A percentile compares a stretch with the other conserved stretches of the same genome.
phyloP scores from a whole-genome alignment of 2,888 invertebrate genomes.

The Tenthredo amoena region DNA sequence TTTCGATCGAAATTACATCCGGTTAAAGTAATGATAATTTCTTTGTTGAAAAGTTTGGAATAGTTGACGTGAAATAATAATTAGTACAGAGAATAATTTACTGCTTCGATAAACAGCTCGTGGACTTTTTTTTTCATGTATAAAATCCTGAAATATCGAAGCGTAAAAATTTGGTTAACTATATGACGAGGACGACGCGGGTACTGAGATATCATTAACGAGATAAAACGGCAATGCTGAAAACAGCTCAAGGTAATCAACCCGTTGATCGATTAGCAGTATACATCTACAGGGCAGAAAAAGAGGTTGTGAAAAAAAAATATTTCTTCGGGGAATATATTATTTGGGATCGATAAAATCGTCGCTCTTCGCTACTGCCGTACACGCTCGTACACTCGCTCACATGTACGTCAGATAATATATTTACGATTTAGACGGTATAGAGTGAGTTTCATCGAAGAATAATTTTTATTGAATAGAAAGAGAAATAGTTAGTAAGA shows the following conservation, averaged over 20 bases:
- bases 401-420: neutral
- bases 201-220: conserved; percentile 68
- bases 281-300: conserved; percentile 35
- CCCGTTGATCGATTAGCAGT: conserved; percentile 34
- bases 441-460: neutral
- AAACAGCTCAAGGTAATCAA: conserved; percentile 58
- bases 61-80: neutral
- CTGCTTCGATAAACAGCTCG: neutral
- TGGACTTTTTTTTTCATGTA: neutral
- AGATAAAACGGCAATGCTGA: conserved; percentile 68
- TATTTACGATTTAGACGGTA: neutral
- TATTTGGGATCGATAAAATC: conserved; percentile 45
- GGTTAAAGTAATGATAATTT: neutral
- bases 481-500: neutral
- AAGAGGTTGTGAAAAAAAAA: neutral
- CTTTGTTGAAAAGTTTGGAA: neutral
- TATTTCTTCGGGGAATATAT: neutral
- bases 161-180: neutral
- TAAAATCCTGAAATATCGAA: neutral
- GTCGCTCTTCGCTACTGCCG: neutral
- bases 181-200: neutral
- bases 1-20: neutral
- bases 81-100: neutral
- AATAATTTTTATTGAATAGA: neutral
- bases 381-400: neutral